These are phyloP conservation scores for Pasiphila rectangulata DNA, from an alignment of 2,888 invertebrate genomes.

Conservation along the genomic window DNA sequence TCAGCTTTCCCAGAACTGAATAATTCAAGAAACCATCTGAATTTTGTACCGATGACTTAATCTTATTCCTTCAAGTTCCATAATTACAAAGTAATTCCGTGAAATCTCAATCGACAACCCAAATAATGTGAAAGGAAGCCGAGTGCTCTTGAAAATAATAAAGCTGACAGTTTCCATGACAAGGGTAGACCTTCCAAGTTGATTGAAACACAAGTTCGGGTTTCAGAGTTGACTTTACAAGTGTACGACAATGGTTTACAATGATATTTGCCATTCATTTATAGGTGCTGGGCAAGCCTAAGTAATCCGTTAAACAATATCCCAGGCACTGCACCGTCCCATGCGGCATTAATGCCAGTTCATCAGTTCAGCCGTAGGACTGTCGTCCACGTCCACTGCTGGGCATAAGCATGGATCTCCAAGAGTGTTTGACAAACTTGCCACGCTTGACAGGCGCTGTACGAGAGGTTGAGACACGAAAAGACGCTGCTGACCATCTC, in stretches of 20 bases:
- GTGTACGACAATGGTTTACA: neutral
- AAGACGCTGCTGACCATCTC: too few species aligned
- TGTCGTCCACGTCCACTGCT: too few species aligned
- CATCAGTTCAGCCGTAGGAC: too few species aligned
- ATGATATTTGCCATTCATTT: neutral
- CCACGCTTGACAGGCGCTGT: too few species aligned
- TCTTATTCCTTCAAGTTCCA: constrained; percentile 6
- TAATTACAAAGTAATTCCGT: constrained; percentile 20
- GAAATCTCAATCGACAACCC: constrained; percentile 20
- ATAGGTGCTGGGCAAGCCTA: too few species aligned
- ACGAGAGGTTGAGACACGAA: too few species aligned
- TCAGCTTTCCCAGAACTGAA: neutral
- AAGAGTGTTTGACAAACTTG: too few species aligned
- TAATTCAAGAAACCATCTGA: constrained; percentile 12
- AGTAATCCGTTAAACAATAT: too few species aligned
- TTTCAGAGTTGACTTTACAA: neutral
- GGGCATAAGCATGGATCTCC: too few species aligned
- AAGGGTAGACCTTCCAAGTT: constrained; percentile 23
- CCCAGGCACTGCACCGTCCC: too few species aligned
- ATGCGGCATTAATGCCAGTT: too few species aligned
- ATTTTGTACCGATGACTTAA: constrained; percentile 1
- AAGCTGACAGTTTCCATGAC: constrained; percentile 29
- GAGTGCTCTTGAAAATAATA: constrained; percentile 30
- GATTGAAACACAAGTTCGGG: constrained; percentile 18
- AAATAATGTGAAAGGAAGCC: constrained; percentile 19